Conservation (phyloP, 2,888 invertebrate genomes). For the Parnassius smintheus region DNA sequence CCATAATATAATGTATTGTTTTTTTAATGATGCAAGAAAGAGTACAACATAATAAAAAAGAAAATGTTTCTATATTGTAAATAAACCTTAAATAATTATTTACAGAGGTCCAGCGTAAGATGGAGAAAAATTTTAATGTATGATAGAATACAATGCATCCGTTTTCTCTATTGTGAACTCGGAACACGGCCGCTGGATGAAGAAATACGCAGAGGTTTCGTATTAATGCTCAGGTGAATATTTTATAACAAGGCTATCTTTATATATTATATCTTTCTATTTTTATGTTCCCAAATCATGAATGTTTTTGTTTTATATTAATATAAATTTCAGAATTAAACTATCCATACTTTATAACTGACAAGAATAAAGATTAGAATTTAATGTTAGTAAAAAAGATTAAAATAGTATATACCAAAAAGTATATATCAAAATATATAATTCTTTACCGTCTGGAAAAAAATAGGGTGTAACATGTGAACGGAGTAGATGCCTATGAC, state of each 20-base stretch:
- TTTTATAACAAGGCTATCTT: conserved; percentile 7
- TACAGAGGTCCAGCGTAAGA: conserved; percentile 63
- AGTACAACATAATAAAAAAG: no score
- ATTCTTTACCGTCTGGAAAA: no score
- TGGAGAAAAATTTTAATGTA: conserved; percentile 67
- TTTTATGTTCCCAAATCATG: conserved; percentile 1
- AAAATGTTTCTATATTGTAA: background rate
- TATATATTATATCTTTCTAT: conserved; percentile 3
- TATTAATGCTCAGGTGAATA: conserved; percentile 64
- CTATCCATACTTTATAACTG: background rate
- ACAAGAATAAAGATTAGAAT: background rate
- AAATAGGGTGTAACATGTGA: no score
- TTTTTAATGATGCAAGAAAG: no score
- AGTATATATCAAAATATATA: no score
- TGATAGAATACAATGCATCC: conserved; percentile 67
- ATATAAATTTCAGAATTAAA: no score
- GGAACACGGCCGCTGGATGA: conserved; percentile 50
- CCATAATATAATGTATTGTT: no score
- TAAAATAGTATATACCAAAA: no score
- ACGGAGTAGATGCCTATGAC: no score
- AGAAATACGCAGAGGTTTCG: conserved; percentile 54
- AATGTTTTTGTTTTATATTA: background rate
- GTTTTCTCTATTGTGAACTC: conserved; percentile 65
- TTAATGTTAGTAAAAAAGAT: background rate
- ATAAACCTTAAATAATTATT: conserved; percentile 27